Conservation (phyloP, 2,888 invertebrate genomes). For the Deroplatys truncata region DNA sequence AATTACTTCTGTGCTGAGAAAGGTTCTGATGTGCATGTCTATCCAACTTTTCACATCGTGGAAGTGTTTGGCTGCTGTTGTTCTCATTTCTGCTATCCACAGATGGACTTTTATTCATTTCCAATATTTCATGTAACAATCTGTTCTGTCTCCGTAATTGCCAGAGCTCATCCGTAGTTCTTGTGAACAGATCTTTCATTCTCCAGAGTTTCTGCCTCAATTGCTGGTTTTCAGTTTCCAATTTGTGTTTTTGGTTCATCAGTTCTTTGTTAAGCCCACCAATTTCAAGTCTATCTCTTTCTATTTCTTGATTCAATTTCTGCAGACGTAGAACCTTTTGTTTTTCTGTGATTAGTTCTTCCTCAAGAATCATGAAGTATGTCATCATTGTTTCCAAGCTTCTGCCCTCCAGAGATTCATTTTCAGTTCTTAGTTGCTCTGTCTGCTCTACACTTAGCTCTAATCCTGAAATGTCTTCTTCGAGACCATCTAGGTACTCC, state of each 20-base stretch:
- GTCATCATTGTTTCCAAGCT: not conserved
- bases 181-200: not conserved
- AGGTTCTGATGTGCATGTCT: not conserved
- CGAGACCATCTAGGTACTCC: not conserved
- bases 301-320: not conserved
- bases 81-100: not conserved
- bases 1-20: not conserved
- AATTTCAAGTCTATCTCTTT: not conserved
- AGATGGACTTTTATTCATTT: not conserved
- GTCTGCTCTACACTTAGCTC: not conserved
- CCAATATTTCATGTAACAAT: not conserved
- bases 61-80: not conserved
- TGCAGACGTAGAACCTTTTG: not conserved
- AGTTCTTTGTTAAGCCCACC: not conserved
- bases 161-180: not conserved
- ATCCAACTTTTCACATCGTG: not conserved
- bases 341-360: not conserved
- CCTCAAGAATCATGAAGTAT: not conserved
- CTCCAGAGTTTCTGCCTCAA: not conserved
- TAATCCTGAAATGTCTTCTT: not conserved
- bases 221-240: not conserved
- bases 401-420: not conserved
- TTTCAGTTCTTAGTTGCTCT: not conserved
- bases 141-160: not conserved
- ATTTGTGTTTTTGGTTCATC: not conserved